These are phyloP conservation scores for Belgica antarctica DNA, from an alignment of 2,888 invertebrate species.

Conservation along the genomic window DNA sequence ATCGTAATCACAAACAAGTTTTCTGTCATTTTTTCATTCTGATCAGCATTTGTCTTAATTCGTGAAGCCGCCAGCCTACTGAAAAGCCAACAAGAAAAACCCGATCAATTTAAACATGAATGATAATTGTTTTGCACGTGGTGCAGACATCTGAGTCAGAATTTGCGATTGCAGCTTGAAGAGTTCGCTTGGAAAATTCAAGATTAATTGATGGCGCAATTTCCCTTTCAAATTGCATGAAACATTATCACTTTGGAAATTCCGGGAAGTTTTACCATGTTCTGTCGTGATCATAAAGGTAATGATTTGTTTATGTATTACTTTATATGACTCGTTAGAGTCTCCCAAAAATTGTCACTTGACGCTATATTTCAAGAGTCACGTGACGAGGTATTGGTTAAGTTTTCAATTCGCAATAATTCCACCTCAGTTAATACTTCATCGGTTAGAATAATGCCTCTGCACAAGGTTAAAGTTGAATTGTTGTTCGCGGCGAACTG, in stretches of 20 bases:
- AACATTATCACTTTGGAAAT: too few relatives aligned
- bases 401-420: constrained; percentile 44
- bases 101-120: constrained; percentile 5
- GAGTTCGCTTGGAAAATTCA: neutral
- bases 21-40: neutral
- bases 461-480: constrained; percentile 29
- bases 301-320: constrained; percentile 26
- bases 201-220: too few relatives aligned
- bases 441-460: constrained; percentile 39
- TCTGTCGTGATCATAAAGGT: too few relatives aligned
- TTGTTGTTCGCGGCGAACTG: neutral
- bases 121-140: constrained; percentile 27
- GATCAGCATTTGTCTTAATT: constrained; percentile 30
- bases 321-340: constrained; percentile 30
- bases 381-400: constrained; percentile 34
- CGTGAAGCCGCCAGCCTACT: neutral
- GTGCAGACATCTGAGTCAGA: neutral
- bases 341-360: constrained; percentile 33
- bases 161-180: neutral
- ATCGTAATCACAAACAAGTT: constrained; percentile 9
- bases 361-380: constrained; percentile 10
- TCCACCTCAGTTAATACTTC: constrained; percentile 40
- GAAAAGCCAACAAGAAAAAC: constrained; percentile 24
- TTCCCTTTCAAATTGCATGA: too few relatives aligned
- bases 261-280: too few relatives aligned